A percentile compares a stretch with the other conserved stretches of the same genome.
phyloP scores from a whole-genome alignment of 2,113 vertebrate genomes.

The Herpailurus yagouaroundi region DNA sequence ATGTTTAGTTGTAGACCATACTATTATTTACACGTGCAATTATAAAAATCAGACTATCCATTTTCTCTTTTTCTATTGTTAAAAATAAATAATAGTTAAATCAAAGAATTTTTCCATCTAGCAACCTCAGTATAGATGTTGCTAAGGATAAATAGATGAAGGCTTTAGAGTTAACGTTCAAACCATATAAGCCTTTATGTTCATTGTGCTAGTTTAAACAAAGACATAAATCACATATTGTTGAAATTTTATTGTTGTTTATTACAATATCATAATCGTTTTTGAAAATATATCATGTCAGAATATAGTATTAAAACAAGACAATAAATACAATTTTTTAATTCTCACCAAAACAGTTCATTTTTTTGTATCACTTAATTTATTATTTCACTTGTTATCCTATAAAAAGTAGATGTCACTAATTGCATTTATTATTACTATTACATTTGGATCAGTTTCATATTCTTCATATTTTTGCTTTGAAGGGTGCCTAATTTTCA shows the following conservation, averaged over 20 bases:
- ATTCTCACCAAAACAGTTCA: slow-evolving; percentile 48
- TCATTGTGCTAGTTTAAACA: slow-evolving; percentile 76
- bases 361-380: slow-evolving; percentile 54
- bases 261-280: slow-evolving; percentile 54
- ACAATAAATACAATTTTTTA: slow-evolving; percentile 67
- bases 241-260: slow-evolving; percentile 77
- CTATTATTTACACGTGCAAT: slow-evolving; percentile 62
- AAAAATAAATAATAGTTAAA: slow-evolving; percentile 69
- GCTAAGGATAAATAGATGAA: slow-evolving; percentile 82
- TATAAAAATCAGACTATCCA: slow-evolving; percentile 34
- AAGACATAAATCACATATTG: slow-evolving; percentile 79
- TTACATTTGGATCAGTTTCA: slow-evolving; percentile 66
- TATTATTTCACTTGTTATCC: slow-evolving; percentile 61
- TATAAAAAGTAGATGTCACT: slow-evolving; percentile 51
- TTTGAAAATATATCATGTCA: slow-evolving; percentile 48
- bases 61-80: slow-evolving; percentile 60
- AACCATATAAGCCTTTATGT: slow-evolving; percentile 60
- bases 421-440: slow-evolving; percentile 48
- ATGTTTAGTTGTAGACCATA: background rate
- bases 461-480: slow-evolving; percentile 21
- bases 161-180: slow-evolving; percentile 82
- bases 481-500: background rate
- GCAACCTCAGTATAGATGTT: slow-evolving; percentile 71
- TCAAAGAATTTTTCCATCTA: slow-evolving; percentile 70
- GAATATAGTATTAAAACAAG: slow-evolving; percentile 78